Evolutionary conservation across 2,113 vertebrate genomes (phyloP).

Genomic region (Alces alces): DNA sequence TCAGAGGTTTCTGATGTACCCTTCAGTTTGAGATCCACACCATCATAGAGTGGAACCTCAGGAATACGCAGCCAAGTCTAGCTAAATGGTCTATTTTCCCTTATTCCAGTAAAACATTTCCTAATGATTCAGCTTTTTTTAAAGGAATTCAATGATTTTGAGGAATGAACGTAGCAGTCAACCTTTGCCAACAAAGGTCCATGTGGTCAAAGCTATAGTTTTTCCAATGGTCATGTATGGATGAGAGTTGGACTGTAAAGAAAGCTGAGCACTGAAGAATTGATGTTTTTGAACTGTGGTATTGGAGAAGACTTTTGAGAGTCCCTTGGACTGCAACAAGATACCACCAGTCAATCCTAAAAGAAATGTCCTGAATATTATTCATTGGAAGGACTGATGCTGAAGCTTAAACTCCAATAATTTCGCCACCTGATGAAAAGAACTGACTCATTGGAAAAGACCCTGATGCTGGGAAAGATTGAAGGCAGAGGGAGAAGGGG

Average conservation of each 20-base stretch:
- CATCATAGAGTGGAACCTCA: neutral
- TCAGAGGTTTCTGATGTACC: accelerated
- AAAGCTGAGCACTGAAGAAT: neutral
- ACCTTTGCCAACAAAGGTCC: neutral
- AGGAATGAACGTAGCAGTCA: neutral
- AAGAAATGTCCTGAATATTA: neutral
- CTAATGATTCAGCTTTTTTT: neutral
- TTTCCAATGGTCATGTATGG: neutral
- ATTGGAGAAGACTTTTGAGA: neutral
- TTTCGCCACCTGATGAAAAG: neutral
- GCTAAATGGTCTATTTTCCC: neutral
- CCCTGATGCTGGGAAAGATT: neutral
- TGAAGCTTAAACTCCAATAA: neutral
- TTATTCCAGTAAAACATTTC: neutral
- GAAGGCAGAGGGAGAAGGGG: neutral
- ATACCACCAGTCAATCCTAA: neutral
- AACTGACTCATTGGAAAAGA: neutral
- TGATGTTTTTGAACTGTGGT: neutral
- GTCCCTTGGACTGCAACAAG: neutral
- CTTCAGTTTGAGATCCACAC: neutral
- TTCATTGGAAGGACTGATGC: neutral
- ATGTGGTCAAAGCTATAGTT: neutral
- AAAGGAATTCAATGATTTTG: neutral
- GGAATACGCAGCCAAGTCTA: neutral
- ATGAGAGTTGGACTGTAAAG: neutral